A percentile compares a stretch with the other conserved stretches of the same genome.
Conservation (phyloP, 2,113 vertebrate species). For the Peromyscus polionotus region DNA sequence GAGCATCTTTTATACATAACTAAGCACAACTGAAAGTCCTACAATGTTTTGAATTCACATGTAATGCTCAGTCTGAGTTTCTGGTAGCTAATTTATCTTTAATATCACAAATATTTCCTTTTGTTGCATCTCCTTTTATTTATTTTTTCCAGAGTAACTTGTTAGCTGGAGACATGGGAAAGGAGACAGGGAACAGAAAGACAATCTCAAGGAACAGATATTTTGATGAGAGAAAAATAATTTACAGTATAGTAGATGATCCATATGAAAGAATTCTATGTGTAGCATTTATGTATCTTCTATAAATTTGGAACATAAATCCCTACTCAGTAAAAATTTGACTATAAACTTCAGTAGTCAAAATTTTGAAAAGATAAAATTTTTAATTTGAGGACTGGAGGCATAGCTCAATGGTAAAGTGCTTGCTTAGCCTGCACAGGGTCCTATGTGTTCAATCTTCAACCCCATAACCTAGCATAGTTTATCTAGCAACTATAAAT, state of each 20-base stretch:
- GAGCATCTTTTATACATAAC: neutral
- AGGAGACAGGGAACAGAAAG: neutral
- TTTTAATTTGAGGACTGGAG: neutral
- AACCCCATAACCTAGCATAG: neutral
- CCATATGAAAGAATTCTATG: neutral
- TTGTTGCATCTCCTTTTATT: neutral
- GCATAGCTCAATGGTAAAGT: neutral
- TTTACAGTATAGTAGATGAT: neutral
- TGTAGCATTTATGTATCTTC: neutral
- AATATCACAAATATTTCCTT: neutral
- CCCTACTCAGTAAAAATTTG: neutral
- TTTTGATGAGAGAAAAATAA: neutral
- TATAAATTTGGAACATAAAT: neutral
- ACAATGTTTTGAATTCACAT: neutral
- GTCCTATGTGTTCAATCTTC: neutral
- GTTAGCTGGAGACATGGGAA: neutral
- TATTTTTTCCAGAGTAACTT: neutral
- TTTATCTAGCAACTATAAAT: neutral
- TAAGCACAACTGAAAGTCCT: neutral
- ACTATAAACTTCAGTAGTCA: neutral
- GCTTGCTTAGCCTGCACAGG: neutral
- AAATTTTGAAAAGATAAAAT: neutral
- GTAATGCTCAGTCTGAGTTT: neutral
- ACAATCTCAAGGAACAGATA: neutral
- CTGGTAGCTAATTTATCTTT: neutral